phyloP scores from a whole-genome alignment of 2,797 vertebrate species.

The Galago senegalensis region DNA sequence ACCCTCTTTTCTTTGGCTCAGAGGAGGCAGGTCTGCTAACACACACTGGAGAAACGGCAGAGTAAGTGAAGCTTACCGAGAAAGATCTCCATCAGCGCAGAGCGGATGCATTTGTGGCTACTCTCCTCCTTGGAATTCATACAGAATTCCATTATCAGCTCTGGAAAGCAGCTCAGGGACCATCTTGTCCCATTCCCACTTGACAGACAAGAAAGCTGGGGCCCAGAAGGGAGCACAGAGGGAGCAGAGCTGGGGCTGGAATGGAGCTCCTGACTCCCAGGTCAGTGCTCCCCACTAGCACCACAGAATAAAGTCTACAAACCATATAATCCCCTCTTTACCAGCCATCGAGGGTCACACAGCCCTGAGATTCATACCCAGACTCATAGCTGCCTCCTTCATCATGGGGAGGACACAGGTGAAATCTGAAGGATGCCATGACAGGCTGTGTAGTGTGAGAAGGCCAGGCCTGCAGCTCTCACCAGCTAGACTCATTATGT shows the following conservation, averaged over 20 bases:
- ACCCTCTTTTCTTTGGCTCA: background rate
- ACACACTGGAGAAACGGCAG: slow-evolving; percentile 1
- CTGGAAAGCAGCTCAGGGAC: slow-evolving; percentile 72
- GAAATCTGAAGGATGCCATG: background rate
- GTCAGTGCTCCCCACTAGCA: background rate
- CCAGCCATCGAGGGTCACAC: background rate
- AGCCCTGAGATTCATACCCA: background rate
- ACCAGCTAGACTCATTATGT: background rate
- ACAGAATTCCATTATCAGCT: slow-evolving; percentile 80
- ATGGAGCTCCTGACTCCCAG: background rate
- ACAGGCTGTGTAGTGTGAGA: background rate
- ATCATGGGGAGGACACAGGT: background rate
- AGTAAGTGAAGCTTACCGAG: slow-evolving; percentile 24
- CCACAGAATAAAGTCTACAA: background rate
- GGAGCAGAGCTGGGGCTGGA: background rate
- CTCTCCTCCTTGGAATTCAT: slow-evolving; percentile 79
- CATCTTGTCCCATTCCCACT: slow-evolving; percentile 59
- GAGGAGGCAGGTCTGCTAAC: slow-evolving; percentile 38
- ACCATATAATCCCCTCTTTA: background rate
- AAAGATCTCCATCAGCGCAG: slow-evolving; percentile 37
- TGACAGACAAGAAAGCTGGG: slow-evolving; percentile 72
- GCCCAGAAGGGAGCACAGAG: background rate
- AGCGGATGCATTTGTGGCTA: slow-evolving; percentile 74
- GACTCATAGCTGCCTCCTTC: background rate
- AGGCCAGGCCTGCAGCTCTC: background rate